phyloP scores from a whole-genome alignment of 2,113 vertebrate species.

The Psilopogon haemacephalus region DNA sequence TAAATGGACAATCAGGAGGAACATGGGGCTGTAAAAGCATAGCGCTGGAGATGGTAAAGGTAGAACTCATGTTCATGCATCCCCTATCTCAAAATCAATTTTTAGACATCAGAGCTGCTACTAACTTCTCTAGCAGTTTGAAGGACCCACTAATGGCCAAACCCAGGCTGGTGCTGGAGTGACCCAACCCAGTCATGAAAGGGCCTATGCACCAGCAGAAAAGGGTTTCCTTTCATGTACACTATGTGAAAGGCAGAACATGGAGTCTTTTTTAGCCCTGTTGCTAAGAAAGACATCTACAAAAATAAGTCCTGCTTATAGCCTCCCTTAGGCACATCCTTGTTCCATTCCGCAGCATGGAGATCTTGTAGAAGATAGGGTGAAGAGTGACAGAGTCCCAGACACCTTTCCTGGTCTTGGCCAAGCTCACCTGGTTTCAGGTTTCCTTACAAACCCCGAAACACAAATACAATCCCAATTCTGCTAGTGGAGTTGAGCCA shows the following conservation, averaged over 20 bases:
- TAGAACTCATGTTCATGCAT: background rate
- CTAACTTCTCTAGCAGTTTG: background rate
- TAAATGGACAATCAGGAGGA: background rate
- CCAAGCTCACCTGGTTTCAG: slow-evolving; percentile 33
- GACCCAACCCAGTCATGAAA: background rate
- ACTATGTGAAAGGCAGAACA: background rate
- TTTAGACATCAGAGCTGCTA: background rate
- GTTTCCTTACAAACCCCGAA: background rate
- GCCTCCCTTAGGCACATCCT: slow-evolving; percentile 7
- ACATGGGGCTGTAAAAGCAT: background rate
- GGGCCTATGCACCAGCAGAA: background rate
- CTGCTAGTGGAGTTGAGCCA: background rate
- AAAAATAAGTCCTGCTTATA: background rate
- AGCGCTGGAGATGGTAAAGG: background rate
- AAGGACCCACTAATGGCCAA: background rate
- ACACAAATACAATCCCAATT: background rate
- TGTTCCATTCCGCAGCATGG: fast-evolving
- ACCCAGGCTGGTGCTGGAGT: background rate
- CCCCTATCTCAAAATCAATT: background rate
- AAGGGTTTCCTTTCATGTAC: background rate
- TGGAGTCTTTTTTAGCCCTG: background rate
- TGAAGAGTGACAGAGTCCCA: background rate
- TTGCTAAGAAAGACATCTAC: background rate
- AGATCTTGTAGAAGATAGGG: background rate
- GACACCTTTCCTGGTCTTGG: background rate